phyloP scores from a whole-genome alignment of 2,113 vertebrate genomes.

The Rhynchomys soricoides region DNA sequence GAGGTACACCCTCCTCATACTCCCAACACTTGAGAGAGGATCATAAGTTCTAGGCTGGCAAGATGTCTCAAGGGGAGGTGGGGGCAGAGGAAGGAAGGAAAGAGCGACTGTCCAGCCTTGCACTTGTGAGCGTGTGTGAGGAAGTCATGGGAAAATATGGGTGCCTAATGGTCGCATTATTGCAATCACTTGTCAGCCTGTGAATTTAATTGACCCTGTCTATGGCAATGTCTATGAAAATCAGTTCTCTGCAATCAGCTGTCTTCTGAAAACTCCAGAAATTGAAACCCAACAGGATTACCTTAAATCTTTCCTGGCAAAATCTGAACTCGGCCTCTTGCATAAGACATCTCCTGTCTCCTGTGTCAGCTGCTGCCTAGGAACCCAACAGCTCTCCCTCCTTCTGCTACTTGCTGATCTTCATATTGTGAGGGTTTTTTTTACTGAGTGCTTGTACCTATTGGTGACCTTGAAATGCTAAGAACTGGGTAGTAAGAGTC shows the following conservation, averaged over 20 bases:
- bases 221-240: background rate
- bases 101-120: background rate
- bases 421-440: background rate
- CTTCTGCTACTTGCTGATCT: background rate
- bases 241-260: background rate
- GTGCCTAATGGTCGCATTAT: background rate
- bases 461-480: background rate
- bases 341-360: background rate
- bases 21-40: background rate
- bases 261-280: slow-evolving; percentile 26
- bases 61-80: background rate
- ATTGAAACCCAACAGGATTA: background rate
- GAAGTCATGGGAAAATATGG: background rate
- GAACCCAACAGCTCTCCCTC: background rate
- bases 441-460: background rate
- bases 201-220: background rate
- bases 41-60: background rate
- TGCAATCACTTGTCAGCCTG: background rate
- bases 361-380: background rate
- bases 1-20: background rate
- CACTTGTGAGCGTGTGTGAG: background rate
- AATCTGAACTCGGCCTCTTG: background rate
- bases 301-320: background rate
- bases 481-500: background rate
- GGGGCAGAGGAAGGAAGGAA: background rate